phyloP scores from a whole-genome alignment of 2,113 vertebrate genomes.

The Albula glossodonta region DNA sequence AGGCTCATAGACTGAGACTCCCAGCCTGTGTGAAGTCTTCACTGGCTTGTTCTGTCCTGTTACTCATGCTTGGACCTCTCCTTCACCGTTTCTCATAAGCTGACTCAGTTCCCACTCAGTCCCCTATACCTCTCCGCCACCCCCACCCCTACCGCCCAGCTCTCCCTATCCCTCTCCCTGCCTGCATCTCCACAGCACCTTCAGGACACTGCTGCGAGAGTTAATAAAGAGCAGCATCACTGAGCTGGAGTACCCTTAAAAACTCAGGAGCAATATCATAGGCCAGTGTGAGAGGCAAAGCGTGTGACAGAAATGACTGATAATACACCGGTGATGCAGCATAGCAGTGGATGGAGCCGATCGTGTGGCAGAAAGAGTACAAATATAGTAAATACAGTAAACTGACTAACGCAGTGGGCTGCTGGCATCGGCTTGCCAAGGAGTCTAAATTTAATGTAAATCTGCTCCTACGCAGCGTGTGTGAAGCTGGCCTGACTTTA shows the following conservation, averaged over 20 bases:
- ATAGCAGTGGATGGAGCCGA: too few relatives aligned
- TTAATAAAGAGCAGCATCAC: neutral
- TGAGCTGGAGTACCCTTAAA: too few relatives aligned
- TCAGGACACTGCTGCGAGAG: too few relatives aligned
- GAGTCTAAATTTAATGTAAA: neutral
- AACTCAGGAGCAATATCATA: too few relatives aligned
- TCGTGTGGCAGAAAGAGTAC: too few relatives aligned
- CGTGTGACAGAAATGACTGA: too few relatives aligned
- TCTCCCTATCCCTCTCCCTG: too few relatives aligned
- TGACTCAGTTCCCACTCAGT: neutral
- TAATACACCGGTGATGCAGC: neutral
- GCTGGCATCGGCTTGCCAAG: neutral
- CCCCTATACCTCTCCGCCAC: neutral
- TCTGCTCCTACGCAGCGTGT: neutral
- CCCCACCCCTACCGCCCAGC: neutral
- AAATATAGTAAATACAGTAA: too few relatives aligned
- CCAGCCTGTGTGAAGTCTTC: too few relatives aligned
- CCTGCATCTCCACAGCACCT: neutral
- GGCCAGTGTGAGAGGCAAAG: too few relatives aligned
- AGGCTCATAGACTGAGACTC: too few relatives aligned
- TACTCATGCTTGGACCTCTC: neutral
- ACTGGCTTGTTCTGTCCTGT: neutral
- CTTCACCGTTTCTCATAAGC: neutral
- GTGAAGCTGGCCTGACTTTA: neutral
- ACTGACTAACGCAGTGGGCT: neutral